Percentiles rank a stretch among this genome's conserved stretches.
Conservation (phyloP, 2,797 vertebrate genomes). For the Lycodopsis pacificus region DNA sequence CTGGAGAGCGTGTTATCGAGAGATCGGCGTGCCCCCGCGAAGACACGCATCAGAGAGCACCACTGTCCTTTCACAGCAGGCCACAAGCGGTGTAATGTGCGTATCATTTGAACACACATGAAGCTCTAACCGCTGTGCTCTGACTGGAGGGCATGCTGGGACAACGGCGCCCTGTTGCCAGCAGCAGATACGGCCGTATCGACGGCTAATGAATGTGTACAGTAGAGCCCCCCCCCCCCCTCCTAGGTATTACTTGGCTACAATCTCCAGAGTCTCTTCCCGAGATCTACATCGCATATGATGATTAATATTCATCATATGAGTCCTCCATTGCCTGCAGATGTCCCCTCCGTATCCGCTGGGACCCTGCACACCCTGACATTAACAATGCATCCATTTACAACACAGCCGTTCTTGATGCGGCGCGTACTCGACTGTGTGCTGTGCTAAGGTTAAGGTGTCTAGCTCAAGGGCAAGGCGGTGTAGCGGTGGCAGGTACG, state of each 20-base stretch:
- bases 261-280: slow-evolving; percentile 30
- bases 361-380: slow-evolving; percentile 69
- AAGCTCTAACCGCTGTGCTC: slow-evolving; percentile 6
- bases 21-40: neutral
- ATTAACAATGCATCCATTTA: slow-evolving; percentile 63
- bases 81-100: slow-evolving; percentile 20
- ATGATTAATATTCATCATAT: slow-evolving; percentile 82
- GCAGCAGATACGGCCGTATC: slow-evolving; percentile 7
- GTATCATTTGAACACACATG: slow-evolving; percentile 42
- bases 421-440: slow-evolving; percentile 30
- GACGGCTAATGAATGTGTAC: slow-evolving; percentile 57
- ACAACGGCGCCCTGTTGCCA: slow-evolving; percentile 32
- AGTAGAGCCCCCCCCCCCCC: slow-evolving; percentile 15
- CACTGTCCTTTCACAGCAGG: slow-evolving; percentile 3
- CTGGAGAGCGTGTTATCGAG: slow-evolving; percentile 23
- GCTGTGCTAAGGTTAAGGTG: slow-evolving; percentile 65
- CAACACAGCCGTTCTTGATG: slow-evolving; percentile 51
- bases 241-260: slow-evolving; percentile 34
- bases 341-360: slow-evolving; percentile 56
- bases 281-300: slow-evolving; percentile 39
- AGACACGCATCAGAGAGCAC: slow-evolving; percentile 11
- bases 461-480: slow-evolving; percentile 74
- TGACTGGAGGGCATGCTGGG: slow-evolving; percentile 47
- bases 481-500: slow-evolving; percentile 56
- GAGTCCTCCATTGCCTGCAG: slow-evolving; percentile 65